Evolutionary conservation across 37 sponge, comb jelly and placozoan species (phyloP).

Genomic region (Dysidea cf. avara): DNA sequence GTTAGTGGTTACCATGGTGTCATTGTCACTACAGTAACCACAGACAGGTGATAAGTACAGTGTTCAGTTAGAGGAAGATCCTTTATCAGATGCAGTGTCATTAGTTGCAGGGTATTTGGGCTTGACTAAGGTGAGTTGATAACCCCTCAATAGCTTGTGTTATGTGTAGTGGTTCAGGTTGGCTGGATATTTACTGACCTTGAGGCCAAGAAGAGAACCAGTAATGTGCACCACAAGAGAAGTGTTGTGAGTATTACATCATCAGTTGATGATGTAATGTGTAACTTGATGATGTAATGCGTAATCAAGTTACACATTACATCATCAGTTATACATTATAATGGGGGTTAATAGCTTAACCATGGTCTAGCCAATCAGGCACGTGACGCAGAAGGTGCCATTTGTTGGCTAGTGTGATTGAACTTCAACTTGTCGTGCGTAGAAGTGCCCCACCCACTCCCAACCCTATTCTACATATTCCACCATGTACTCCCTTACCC

Average conservation of each 20-base stretch:
- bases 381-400: no score
- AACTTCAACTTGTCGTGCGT: no score
- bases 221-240: constrained; percentile 79
- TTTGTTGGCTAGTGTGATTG: no score
- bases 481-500: no score
- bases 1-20: constrained; percentile 6
- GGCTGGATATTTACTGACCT: constrained; percentile 98
- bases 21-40: neutral
- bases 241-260: constrained; percentile 61
- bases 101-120: constrained; percentile 70
- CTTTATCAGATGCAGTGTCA: constrained; percentile 31
- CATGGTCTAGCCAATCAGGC: no score
- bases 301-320: no score
- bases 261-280: no score
- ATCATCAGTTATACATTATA: no score
- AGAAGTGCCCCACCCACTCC: no score
- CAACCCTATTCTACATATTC: no score
- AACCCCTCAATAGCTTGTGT: neutral
- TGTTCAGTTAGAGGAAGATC: constrained; percentile 77
- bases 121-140: constrained; percentile 47
- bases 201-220: constrained; percentile 52
- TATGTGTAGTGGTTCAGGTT: constrained; percentile 37
- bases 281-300: no score
- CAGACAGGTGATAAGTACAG: constrained; percentile 24
- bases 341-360: no score